These are phyloP conservation scores for Intellagama lesueurii DNA, from an alignment of 2,797 vertebrate species.

Conservation along the genomic window DNA sequence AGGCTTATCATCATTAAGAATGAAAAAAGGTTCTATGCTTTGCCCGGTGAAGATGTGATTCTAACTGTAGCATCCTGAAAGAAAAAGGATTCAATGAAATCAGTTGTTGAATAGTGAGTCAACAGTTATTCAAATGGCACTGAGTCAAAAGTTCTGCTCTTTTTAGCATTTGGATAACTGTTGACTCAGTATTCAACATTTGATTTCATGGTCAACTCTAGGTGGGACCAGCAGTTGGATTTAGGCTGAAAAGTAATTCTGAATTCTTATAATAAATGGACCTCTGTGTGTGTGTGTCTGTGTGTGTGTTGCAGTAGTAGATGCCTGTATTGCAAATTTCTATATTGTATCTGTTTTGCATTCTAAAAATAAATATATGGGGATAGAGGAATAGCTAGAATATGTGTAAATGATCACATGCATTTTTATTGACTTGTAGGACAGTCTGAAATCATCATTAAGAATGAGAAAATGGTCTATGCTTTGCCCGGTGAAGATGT, in stretches of 20 bases:
- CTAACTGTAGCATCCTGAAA: conserved; percentile 62
- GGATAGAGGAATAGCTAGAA: neutral
- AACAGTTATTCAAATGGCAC: neutral
- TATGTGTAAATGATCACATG: neutral
- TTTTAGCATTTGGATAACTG: neutral
- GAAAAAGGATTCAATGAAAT: accelerated
- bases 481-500: conserved; percentile 53
- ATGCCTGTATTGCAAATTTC: neutral
- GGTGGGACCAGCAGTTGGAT: no score
- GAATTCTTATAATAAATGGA: no score
- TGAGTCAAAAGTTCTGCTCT: neutral
- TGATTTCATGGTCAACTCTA: no score
- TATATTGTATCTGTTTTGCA: neutral
- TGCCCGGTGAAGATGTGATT: conserved; percentile 56
- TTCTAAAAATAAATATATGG: conserved; percentile 1
- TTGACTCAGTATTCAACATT: neutral
- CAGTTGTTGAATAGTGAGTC: no score
- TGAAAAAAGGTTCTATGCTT: conserved; percentile 41
- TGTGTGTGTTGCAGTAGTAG: neutral
- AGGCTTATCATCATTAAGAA: neutral
- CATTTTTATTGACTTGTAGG: conserved; percentile 65
- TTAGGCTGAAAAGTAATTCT: no score
- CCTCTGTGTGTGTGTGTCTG: neutral
- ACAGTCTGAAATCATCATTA: neutral
- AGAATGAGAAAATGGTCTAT: conserved; percentile 33